A percentile compares a stretch with the other conserved stretches of the same genome.
Evolutionary conservation across 2,113 vertebrate species (phyloP).

Genomic region (Ardeotis arabs): DNA sequence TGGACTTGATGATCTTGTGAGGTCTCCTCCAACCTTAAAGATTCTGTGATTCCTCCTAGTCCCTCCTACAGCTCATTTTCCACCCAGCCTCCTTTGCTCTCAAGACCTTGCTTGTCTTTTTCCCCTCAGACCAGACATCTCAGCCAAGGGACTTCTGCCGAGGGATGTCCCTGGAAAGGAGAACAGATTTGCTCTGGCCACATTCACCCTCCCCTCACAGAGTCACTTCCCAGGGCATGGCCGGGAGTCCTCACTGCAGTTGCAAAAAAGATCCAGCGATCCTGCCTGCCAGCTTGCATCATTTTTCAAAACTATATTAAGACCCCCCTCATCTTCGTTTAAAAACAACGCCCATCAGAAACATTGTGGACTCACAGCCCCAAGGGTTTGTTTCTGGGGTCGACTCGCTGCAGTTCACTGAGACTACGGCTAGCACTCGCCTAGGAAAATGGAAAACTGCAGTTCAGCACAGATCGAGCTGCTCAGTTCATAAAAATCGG

Average conservation of each 20-base stretch:
- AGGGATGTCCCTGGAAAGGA: not conserved
- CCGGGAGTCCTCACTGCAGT: not conserved
- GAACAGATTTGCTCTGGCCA: not conserved
- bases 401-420: not conserved
- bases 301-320: not conserved
- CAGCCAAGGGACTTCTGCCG: not conserved
- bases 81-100: not conserved
- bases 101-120: not conserved
- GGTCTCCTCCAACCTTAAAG: no score
- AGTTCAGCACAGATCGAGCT: not conserved
- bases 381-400: not conserved
- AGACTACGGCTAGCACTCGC: not conserved
- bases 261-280: not conserved
- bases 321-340: not conserved
- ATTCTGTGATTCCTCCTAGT: not conserved
- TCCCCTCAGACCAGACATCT: not conserved
- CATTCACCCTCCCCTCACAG: not conserved
- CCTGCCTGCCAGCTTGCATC: not conserved
- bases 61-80: not conserved
- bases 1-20: no score
- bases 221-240: not conserved
- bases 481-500: not conserved
- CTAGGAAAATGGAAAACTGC: not conserved
- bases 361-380: not conserved
- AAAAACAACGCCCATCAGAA: accelerated